A percentile compares a stretch with the other conserved stretches of the same genome.
Conservation (phyloP, 2,797 vertebrate genomes). For the Apodemus agrarius region DNA sequence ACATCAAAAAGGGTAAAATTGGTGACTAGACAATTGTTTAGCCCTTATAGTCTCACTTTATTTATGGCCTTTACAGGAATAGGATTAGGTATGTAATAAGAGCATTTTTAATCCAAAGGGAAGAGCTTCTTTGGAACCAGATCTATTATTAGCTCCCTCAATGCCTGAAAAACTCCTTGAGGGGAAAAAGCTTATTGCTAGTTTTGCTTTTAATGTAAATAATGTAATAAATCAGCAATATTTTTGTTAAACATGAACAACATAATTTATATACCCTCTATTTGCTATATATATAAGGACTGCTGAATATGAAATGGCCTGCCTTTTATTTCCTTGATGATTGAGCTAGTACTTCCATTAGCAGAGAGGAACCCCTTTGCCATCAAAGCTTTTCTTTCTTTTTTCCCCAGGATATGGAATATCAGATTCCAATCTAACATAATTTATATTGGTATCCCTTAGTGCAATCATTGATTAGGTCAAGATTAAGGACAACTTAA, state of each 20-base stretch:
- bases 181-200: background rate
- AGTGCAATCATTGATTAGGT: slow-evolving; percentile 41
- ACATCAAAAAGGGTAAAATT: background rate
- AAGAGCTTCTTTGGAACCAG: slow-evolving; percentile 37
- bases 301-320: background rate
- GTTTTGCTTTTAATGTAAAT: slow-evolving; percentile 47
- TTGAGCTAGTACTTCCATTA: slow-evolving; percentile 46
- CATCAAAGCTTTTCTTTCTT: background rate
- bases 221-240: slow-evolving; percentile 43
- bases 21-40: background rate
- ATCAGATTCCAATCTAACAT: slow-evolving; percentile 43
- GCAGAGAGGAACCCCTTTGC: background rate
- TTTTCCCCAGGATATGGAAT: background rate
- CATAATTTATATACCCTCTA: slow-evolving; percentile 43
- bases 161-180: background rate
- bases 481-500: slow-evolving; percentile 54
- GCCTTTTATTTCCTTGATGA: slow-evolving; percentile 38
- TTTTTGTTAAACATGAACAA: slow-evolving; percentile 43
- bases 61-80: slow-evolving; percentile 32
- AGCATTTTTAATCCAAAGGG: background rate
- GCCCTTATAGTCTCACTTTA: background rate
- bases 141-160: slow-evolving; percentile 48
- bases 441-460: slow-evolving; percentile 46
- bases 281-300: background rate
- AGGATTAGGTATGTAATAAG: background rate